Evolutionary conservation across 2,888 invertebrate genomes (phyloP), one percentile per base, ranked within the genome.

Genomic region (Portevinia maculata): DNA sequence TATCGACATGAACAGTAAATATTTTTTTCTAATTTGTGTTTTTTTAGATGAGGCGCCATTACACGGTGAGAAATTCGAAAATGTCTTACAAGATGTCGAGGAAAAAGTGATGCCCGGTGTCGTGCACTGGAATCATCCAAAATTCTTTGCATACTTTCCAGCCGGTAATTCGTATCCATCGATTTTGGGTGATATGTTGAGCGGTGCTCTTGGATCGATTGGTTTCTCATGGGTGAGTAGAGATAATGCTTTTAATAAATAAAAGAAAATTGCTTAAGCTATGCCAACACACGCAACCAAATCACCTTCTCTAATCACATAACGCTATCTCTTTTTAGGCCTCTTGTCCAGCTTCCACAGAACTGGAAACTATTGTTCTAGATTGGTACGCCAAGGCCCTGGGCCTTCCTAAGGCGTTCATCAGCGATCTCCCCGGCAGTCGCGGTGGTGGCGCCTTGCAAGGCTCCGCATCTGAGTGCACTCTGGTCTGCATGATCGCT

Each of bases 111-210:
- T 96, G 95, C 94, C 95, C 0, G 96, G 96, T 70, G 93, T 96
- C 65, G 96, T 97, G 0, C 96, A 98, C 88, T 98, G 98, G 97
- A 97, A 97, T 89, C 97, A 97, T 92, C 97, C 97, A 0, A 92
- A 96, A 84, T 98, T 98, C 90, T 97, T 97, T 89, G 98, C 98
- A 7, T 98, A 98, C 90, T 98, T 98, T 89, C 98, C 98, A 1
- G 95, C 97, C 7, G 97, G 97, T 48, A 97, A 97, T 91, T 96
- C 97, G 0, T 98, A 94, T 89, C 97, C 98, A 6, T 97, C 97
- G 11, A 96, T 98, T 67, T 92, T 98, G 75, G 98, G 95, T 1
- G 97, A 98, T 89, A 96, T 98, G 96, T 90, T 98, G 37, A 94
- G 95, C 15, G 96, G 96, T 89, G 96, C 96, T 11, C 94, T 98